Base-by-base conservation (phyloP, 2,113 vertebrate species). In the Microtus oregoni region DNA sequence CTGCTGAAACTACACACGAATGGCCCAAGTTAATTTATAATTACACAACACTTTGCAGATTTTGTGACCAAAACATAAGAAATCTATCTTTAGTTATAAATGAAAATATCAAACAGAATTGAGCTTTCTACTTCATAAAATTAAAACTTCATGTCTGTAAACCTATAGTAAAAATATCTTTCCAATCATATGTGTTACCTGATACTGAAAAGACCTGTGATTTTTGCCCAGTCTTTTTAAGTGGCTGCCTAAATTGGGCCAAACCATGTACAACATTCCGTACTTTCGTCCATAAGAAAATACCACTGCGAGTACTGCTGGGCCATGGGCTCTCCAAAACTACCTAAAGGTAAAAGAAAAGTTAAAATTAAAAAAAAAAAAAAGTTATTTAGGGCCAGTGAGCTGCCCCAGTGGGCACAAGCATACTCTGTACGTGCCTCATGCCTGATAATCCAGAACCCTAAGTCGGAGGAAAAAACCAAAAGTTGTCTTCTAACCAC, bases 261-360 rank as follows among this genome's bases (percentile, higher is more conserved):
- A 99, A 99, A 79, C 99, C 99, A 47, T 96, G 98, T 41, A 99
- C 95, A 82, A 99, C 98, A 44, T 99, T 99, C 19, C 99, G 99
- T 83, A 99, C 98, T 97, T 99, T 99, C 91, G 99, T 99, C 99
- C 99, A 99, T 97, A 99, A 99, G 96, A 99, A 99, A 92, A 98
- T 98, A 68, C 99, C 99, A 70, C 99, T 99, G n/a, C 99, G 99
- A 97, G 99, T 99, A 94, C 99, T 98, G 94, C 99, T 99, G 7
- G 99, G 99, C 99, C 99, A 99, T 1, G 99, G 98, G 96, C 99
- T 99, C 97, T 99, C 99, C 96, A 99, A 98, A 97, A 99, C 99
- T 0, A 99, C 99, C 99, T 99, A 97, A 55, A 97, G 91, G 90
- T 79, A 86, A 96, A 93, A 0, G 61, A 86, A 96, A 94, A 0